These are phyloP conservation scores for Ditylenchus weischeri DNA, from an alignment of 2,888 invertebrate species.

Conservation along the genomic window DNA sequence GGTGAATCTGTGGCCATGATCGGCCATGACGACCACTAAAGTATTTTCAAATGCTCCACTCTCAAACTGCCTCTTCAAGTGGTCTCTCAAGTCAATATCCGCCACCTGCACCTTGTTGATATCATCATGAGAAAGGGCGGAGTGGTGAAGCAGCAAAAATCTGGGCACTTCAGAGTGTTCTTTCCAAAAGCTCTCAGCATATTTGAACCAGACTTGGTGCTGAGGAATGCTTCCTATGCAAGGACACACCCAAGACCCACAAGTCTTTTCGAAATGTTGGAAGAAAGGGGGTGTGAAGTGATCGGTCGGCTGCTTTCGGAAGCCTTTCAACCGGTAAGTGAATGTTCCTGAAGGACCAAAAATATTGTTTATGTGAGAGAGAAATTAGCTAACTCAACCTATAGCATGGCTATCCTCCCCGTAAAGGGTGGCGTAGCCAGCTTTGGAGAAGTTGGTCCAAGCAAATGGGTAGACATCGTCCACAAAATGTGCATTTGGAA, in stretches of 20 bases:
- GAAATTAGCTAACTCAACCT: conserved; percentile 57
- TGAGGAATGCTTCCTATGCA: conserved; percentile 12
- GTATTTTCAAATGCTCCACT: conserved; percentile 74
- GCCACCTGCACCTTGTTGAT: conserved; percentile 71
- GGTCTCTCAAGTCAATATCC: conserved; percentile 45
- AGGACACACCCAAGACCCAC: not conserved
- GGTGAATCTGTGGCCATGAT: conserved; percentile 85
- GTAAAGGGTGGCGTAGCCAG: conserved; percentile 70
- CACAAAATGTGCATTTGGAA: conserved; percentile 57
- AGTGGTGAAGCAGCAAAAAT: conserved; percentile 83
- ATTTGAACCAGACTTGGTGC: conserved; percentile 47
- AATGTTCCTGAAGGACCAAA: conserved; percentile 67
- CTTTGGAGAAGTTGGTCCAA: conserved; percentile 59
- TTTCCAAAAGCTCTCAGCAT: conserved; percentile 64
- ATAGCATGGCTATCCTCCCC: conserved; percentile 80
- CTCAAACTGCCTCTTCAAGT: conserved; percentile 46
- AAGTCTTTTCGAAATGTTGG: conserved; percentile 26
- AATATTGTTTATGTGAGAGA: not conserved
- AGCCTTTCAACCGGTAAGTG: conserved; percentile 83
- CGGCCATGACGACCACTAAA: conserved; percentile 81
- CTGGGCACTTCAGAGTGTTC: conserved; percentile 71
- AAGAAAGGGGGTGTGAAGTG: conserved; percentile 83
- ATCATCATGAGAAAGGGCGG: conserved; percentile 81
- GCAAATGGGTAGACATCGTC: conserved; percentile 63
- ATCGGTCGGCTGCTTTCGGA: conserved; percentile 77